phyloP scores from a whole-genome alignment of 2,888 invertebrate genomes.

The Apomyelois bistriatella region DNA sequence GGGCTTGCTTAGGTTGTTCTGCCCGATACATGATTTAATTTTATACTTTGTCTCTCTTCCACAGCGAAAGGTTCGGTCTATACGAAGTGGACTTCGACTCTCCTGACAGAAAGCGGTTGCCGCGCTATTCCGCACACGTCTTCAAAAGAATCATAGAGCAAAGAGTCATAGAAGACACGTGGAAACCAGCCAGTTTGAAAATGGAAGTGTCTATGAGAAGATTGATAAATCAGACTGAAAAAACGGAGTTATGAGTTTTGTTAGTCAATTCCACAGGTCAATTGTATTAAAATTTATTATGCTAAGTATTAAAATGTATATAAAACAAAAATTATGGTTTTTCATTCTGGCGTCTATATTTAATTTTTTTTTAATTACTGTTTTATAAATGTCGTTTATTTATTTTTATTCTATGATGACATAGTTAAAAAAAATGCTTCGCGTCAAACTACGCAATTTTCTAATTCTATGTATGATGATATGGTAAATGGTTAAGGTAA shows the following conservation, averaged over 20 bases:
- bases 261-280: not conserved
- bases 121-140: constrained; percentile 81
- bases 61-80: constrained; percentile 82
- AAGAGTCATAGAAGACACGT: constrained; percentile 44
- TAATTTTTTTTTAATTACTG: no score
- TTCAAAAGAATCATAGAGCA: constrained; percentile 64
- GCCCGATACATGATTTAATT: not conserved
- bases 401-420: no score
- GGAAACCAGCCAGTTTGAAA: constrained; percentile 40
- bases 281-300: no score
- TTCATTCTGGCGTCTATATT: no score
- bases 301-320: no score
- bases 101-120: constrained; percentile 78
- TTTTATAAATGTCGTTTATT: no score
- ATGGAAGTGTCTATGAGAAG: constrained; percentile 42
- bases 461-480: no score
- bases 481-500: no score
- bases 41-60: constrained; percentile 25
- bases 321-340: no score
- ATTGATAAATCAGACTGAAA: constrained; percentile 20
- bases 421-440: no score
- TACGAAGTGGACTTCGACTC: constrained; percentile 84
- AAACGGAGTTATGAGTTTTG: constrained; percentile 36
- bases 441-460: no score
- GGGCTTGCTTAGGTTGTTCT: no score